Conservation (phyloP, 2,113 vertebrate species). For the Sinocyclocheilus grahami region DNA sequence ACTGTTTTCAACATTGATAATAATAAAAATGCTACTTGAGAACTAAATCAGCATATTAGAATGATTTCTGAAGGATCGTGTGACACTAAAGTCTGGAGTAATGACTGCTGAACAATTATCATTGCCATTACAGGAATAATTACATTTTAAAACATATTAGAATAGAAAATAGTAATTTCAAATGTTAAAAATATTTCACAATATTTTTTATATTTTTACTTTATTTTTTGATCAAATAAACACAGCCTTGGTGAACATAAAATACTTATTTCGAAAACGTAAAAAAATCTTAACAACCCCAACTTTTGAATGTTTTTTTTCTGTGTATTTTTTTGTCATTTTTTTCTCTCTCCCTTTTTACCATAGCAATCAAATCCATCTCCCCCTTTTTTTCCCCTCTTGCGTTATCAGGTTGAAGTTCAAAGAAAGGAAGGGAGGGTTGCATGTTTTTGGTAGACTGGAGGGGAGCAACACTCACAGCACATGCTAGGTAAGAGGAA, state of each 20-base stretch:
- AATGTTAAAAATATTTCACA: too few relatives aligned
- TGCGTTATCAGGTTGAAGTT: slow-evolving; percentile 22
- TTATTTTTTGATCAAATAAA: not conserved
- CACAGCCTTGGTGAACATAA: not conserved
- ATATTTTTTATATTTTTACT: too few relatives aligned
- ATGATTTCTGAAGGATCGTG: not conserved
- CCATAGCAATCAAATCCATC: not conserved
- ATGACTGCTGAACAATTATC: too few relatives aligned
- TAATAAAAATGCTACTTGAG: not conserved
- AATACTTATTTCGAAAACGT: too few relatives aligned
- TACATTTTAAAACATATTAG: too few relatives aligned
- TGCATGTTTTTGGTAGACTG: slow-evolving; percentile 53
- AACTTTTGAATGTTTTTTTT: not conserved
- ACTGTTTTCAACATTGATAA: not conserved
- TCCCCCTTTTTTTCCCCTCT: not conserved
- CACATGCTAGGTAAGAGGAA: slow-evolving; percentile 53
- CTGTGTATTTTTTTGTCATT: not conserved
- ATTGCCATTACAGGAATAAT: too few relatives aligned
- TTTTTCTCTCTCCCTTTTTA: not conserved
- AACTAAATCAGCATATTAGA: not conserved
- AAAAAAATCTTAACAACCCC: not conserved
- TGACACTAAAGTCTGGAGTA: too few relatives aligned
- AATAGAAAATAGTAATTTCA: too few relatives aligned
- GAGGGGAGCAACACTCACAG: slow-evolving; percentile 58
- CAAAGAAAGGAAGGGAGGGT: slow-evolving; percentile 54